Percentiles rank a stretch among this genome's conserved stretches.
Evolutionary conservation across 1,140 invertebrate genomes (phyloP).

Genomic region (Eulimnadia texana): DNA sequence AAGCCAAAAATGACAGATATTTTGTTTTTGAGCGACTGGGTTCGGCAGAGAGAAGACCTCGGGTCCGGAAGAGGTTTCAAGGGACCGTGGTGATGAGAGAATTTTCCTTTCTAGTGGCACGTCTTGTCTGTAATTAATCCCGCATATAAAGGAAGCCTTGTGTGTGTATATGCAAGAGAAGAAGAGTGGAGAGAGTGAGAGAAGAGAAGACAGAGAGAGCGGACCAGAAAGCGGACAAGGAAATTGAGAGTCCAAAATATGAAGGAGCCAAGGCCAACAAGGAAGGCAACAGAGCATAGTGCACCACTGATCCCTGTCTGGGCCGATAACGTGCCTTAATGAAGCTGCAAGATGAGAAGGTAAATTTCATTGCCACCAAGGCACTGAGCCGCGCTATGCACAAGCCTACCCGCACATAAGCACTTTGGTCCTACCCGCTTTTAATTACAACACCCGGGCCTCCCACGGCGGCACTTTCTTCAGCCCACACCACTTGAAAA

Average conservation of each 20-base stretch:
- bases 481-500: neutral
- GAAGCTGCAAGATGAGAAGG: slow-evolving; percentile 11
- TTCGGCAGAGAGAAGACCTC: neutral
- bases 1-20: neutral
- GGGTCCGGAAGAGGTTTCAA: neutral
- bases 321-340: slow-evolving; percentile 7
- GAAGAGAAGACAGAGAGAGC: slow-evolving; percentile 1
- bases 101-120: neutral
- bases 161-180: too few relatives aligned
- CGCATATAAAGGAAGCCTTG: neutral
- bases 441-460: too few relatives aligned
- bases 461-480: neutral
- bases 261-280: neutral
- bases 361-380: slow-evolving; percentile 11
- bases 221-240: neutral
- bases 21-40: neutral
- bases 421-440: too few relatives aligned
- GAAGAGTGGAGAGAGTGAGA: neutral
- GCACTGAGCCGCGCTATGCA: too few relatives aligned
- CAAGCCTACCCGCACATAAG: too few relatives aligned
- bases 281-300: neutral
- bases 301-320: slow-evolving; percentile 3
- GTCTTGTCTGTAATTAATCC: slow-evolving; percentile 3
- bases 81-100: neutral
- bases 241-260: neutral